Base-by-base conservation (phyloP, 2,113 vertebrate genomes). In the Nycticorax nycticorax region DNA sequence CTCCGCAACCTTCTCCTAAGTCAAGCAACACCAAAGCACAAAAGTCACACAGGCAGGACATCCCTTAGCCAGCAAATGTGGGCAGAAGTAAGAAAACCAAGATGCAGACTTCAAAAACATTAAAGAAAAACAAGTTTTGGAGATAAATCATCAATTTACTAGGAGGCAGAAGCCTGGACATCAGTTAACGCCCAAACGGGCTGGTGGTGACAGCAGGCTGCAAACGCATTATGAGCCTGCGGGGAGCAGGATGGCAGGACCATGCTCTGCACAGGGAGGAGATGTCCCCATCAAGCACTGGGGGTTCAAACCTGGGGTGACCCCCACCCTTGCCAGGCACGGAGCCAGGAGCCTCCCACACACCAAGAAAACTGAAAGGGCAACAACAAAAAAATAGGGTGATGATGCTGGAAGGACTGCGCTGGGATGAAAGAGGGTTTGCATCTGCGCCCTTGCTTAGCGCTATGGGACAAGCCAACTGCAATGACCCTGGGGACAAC, bases 31-130 rank as follows among this genome's bases (percentile, higher is more conserved):
- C 24, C 15, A 59, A 78, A 28, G 35, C 52, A 60, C 39, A 9
- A 52, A 52, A 27, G 6, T 32, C 78, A 41, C 9, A 14, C 0
- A 0, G 28, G 13, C n/a, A 74, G 28, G 2, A 1, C 0, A 0
- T 8, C 23, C 35, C 17, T 57, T 19, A n/a, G 16, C 47, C 71
- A 85, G 64, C 12, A 85, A 56, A 47, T 8, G 10, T 0, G 0
- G 55, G 19, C 62, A 66, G 9, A 56, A 60, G 28, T 6, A 20
- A 71, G 33, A 60, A 82, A 83, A 80, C 0, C 9, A 53, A 35
- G 75, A 56, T 1, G 13, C 3, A 62, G 55, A 48, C n/a, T 21
- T 47, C 32, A 53, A 63, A 78, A 83, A 47, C 1, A 27, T 33
- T 14, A 12, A 85, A 74, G 35, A 60, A 62, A 85, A 77, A 4